Percentiles rank a stretch among this genome's conserved stretches.
Evolutionary conservation across 2,888 invertebrate genomes (phyloP).

Genomic region (Capitulum mitella): DNA sequence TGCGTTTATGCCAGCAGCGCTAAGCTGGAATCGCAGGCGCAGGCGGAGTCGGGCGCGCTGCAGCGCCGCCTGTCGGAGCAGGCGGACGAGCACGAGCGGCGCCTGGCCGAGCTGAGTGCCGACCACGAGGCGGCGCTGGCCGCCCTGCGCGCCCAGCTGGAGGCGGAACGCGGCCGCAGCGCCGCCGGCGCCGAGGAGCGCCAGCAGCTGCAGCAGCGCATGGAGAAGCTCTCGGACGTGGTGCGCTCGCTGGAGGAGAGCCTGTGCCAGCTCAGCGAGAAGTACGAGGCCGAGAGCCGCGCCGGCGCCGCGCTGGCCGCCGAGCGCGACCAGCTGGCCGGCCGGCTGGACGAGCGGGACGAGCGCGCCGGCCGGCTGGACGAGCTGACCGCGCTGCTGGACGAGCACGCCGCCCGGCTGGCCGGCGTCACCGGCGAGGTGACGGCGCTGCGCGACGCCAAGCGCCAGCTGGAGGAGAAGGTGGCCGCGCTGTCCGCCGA

Average conservation of each 20-base stretch:
- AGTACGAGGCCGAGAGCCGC: background rate
- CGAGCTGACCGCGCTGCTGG: background rate
- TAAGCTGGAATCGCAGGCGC: background rate
- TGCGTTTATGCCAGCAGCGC: background rate
- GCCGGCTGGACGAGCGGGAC: background rate
- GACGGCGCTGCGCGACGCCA: background rate
- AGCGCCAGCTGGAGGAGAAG: constrained; percentile 1
- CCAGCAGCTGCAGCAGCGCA: background rate
- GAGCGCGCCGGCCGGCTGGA: background rate
- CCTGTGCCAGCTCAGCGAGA: background rate
- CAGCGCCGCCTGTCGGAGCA: background rate
- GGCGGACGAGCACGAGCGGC: background rate
- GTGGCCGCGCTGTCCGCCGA: constrained; percentile 24
- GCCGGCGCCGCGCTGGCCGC: background rate
- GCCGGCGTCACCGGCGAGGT: background rate
- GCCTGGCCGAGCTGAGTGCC: background rate
- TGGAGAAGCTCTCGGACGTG: background rate
- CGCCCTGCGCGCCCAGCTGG: background rate
- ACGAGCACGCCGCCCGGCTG: background rate
- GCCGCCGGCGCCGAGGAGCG: background rate
- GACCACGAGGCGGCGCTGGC: background rate
- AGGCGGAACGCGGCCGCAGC: background rate
- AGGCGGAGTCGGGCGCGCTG: background rate
- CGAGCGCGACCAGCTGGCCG: background rate
- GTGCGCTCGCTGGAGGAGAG: background rate